These are phyloP conservation scores for Telenomus remus DNA, from an alignment of 1,140 invertebrate genomes.

Conservation along the genomic window DNA sequence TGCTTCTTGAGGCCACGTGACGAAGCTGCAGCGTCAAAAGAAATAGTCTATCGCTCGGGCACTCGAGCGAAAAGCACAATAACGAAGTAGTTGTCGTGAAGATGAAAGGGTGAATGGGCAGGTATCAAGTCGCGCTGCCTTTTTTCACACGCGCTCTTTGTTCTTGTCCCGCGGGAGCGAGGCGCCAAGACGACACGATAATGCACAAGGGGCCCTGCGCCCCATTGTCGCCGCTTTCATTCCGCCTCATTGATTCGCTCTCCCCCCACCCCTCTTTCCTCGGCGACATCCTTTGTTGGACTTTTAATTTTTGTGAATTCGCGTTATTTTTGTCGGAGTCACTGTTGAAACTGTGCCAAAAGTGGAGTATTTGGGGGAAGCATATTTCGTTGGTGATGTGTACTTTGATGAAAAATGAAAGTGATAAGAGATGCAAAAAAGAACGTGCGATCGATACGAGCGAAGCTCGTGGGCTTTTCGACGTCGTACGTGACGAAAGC, in stretches of 20 bases:
- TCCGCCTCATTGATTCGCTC: no score
- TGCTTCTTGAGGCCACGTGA: background rate
- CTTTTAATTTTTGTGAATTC: no score
- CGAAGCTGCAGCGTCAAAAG: background rate
- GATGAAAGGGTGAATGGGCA: slow-evolving; percentile 2
- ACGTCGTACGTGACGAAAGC: slow-evolving; percentile 39
- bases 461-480: slow-evolving; percentile 24
- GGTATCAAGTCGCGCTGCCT: background rate
- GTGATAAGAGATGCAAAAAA: background rate
- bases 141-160: slow-evolving; percentile 5
- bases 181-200: slow-evolving; percentile 22
- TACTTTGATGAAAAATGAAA: background rate
- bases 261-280: no score
- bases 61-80: slow-evolving; percentile 1
- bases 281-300: no score
- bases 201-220: no score
- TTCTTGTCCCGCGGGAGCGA: slow-evolving; percentile 31
- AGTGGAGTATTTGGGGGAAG: no score
- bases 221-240: no score
- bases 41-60: background rate
- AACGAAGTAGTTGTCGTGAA: slow-evolving; percentile 1
- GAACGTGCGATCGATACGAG: slow-evolving; percentile 32
- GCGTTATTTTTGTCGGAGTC: no score
- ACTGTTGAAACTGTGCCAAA: background rate
- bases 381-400: no score